Base-by-base conservation (phyloP, 2,888 invertebrate genomes). In the Autographa pulchrina region DNA sequence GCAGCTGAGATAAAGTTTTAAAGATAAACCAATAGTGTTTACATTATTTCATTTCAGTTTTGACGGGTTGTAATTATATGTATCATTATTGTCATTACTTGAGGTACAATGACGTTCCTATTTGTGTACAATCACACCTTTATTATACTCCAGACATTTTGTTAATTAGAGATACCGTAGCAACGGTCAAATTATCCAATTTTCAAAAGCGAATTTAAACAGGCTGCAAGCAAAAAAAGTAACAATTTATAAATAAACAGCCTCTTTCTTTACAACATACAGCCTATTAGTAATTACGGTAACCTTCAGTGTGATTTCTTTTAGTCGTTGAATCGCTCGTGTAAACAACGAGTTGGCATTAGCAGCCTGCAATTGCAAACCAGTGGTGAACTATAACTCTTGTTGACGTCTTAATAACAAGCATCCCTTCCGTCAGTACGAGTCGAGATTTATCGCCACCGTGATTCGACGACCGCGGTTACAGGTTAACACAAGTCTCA, bases 331-430 rank as follows among this genome's bases (percentile, higher is more conserved):
- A 48, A 65, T 72, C 56, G 58, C 68, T 65, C 67, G 70, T 67
- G 80, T 77, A 75, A 76, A 75, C 81, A 85, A 61, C 75, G 72
- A 81, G 72, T 77, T 74, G 80, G 81, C 80, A 84, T 85, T 82
- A 80, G 67, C 73, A 43, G 72, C 41, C 59, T 68, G 77, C 77
- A 83, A 85, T 85, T 79, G 74, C 81, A 71, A 75, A 68, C 76
- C 77, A 78, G 77, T 80, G 75, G 72, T 77, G 75, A 81, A 86
- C 89, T 82, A 89, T 91, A 91, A 89, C 84, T 90, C 88, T 85
- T 75, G 83, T 80, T 86, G 90, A 90, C 86, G 85, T 87, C 86
- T 89, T 90, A 89, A 91, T 90, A 89, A 87, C 86, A 82, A 85
- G 80, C 82, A 82, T 82, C 81, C 84, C 85, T 86, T 86, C 87